These are phyloP conservation scores for Eupristina koningsbergeri DNA, from an alignment of 1,140 invertebrate genomes.

Conservation along the genomic window DNA sequence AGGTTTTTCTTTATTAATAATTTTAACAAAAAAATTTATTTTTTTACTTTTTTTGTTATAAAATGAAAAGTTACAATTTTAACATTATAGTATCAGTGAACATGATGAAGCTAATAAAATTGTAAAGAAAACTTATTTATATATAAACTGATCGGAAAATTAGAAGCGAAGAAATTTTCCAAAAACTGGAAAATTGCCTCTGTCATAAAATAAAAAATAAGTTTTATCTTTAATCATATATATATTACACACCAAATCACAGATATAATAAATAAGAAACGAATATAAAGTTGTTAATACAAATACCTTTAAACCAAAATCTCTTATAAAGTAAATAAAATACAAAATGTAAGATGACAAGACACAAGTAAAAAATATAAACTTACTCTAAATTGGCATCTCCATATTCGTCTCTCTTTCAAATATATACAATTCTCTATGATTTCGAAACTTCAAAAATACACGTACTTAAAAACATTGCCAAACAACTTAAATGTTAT, in stretches of 20 bases:
- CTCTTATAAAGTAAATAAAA: conserved; percentile 19
- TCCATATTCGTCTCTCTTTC: neutral
- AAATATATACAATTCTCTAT: neutral
- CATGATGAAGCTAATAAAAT: too few relatives aligned
- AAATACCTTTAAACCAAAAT: neutral
- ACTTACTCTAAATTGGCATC: neutral
- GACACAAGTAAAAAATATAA: neutral
- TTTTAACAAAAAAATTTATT: too few relatives aligned
- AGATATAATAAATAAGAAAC: neutral
- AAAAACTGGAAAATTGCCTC: neutral
- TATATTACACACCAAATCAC: conserved; percentile 12
- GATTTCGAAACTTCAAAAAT: neutral
- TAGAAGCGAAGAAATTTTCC: too few relatives aligned
- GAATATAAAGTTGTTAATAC: conserved; percentile 13
- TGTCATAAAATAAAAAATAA: neutral
- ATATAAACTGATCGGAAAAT: too few relatives aligned
- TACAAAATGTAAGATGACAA: neutral
- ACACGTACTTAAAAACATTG: neutral
- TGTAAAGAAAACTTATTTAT: too few relatives aligned
- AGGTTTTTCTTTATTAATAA: too few relatives aligned
- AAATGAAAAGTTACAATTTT: too few relatives aligned
- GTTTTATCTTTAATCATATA: neutral
- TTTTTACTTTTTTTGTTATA: too few relatives aligned
- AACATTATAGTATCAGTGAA: too few relatives aligned
- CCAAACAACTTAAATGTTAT: neutral